Evolutionary conservation across 2,113 vertebrate genomes (phyloP).

Genomic region (Tamias sibiricus): DNA sequence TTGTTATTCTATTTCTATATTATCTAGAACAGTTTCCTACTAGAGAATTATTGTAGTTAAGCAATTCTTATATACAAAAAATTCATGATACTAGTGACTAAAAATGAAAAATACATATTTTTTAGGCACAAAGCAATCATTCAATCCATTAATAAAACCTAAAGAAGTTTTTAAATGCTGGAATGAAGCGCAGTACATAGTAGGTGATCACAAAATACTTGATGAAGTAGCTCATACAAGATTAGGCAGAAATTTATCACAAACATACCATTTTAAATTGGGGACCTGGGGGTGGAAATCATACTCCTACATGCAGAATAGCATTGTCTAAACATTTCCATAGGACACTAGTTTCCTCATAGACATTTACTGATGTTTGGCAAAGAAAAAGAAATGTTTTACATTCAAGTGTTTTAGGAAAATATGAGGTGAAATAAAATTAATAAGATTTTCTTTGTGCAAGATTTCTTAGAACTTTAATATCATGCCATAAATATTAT

Average conservation of each 20-base stretch:
- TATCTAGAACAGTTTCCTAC: background rate
- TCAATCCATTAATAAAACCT: background rate
- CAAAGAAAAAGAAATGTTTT: background rate
- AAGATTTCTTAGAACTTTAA: background rate
- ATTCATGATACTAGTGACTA: background rate
- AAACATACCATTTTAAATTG: background rate
- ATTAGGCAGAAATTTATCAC: background rate
- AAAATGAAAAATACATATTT: background rate
- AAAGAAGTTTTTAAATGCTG: background rate
- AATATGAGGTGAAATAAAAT: background rate
- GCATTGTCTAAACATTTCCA: background rate
- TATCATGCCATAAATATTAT: no score
- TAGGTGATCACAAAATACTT: background rate
- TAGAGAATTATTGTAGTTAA: background rate
- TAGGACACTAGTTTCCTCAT: background rate
- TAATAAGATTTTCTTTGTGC: background rate
- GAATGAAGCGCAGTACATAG: background rate
- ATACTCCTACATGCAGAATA: background rate
- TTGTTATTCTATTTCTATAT: background rate
- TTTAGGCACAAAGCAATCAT: background rate
- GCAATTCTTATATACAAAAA: background rate
- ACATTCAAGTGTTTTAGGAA: background rate
- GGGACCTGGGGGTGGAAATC: background rate
- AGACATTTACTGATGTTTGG: background rate
- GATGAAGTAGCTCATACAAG: background rate